Evolutionary conservation across 2,797 vertebrate genomes (phyloP), one percentile per base, ranked within the genome.

Genomic region (Eutrigla gurnardus): DNA sequence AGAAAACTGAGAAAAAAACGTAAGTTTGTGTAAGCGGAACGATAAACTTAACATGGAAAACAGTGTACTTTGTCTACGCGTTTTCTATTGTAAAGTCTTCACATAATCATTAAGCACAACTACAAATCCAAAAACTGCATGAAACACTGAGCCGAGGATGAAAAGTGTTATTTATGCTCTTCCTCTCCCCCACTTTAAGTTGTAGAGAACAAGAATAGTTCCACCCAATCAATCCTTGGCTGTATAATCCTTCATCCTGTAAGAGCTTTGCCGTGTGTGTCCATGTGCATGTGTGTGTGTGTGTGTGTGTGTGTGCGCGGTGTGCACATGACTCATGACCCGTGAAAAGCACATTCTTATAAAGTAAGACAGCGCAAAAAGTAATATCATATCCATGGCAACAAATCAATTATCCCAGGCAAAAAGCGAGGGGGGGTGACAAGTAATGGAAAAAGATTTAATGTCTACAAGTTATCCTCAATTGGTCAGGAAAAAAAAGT

Each of bases 371-470:
- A 35, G n/a, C 52, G 61, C 70, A 9, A 81, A 76, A 82, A 83
- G 76, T 66, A 73, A 74, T 40, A 58, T 76, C 54, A 76, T 67
- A 80, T 76, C 81, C 75, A 87, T 83, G 84, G 84, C 74, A 87
- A 92, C 89, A 66, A 86, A 82, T 83, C 72, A 86, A 85, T 80
- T 84, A 83, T 75, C 59, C 55, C 46, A 70, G 77, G 80, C 17
- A 13, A 75, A 73, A 60, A 75, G 45, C 15, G 40, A 67, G 75
- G 73, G 55, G 25, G 66, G 65, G 77, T 50, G 66, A 90, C 66
- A 53, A 39, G 66, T 78, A 77, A 83, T 35, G 61, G 54, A 77
- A 70, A 75, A 73, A 86, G 65, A 78, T 65, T n/a, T 73, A 70
- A 75, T 65, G 72, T 81, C 53, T 63, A 55, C 17, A 65, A 72